Evolutionary conservation across 2,113 vertebrate species (phyloP).

Genomic region (Bostrychus sinensis): DNA sequence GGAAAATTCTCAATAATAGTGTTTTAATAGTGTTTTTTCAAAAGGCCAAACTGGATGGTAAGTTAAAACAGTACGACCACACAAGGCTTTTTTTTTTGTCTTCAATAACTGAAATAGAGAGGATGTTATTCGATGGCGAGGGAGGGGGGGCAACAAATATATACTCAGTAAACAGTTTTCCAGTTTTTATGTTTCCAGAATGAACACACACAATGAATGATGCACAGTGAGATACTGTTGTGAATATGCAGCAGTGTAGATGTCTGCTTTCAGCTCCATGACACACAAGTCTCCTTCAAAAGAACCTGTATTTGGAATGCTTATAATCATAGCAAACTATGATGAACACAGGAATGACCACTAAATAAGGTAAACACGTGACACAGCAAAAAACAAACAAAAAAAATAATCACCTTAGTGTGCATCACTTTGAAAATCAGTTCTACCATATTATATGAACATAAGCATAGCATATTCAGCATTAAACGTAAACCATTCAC

Average conservation of each 20-base stretch:
- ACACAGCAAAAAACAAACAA: constrained; percentile 60
- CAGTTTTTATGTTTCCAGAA: constrained; percentile 67
- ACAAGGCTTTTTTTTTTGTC: constrained; percentile 63
- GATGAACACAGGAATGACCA: constrained; percentile 64
- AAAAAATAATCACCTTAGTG: constrained; percentile 29
- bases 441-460: constrained; percentile 25
- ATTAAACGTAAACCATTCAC: constrained; percentile 43
- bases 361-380: constrained; percentile 52
- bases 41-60: constrained; percentile 67
- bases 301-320: constrained; percentile 51
- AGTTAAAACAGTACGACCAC: constrained; percentile 72
- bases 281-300: constrained; percentile 25
- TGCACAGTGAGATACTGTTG: constrained; percentile 35
- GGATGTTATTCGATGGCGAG: constrained; percentile 43
- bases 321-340: constrained; percentile 35
- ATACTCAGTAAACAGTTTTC: constrained; percentile 63
- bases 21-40: constrained; percentile 55
- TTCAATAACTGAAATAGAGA: constrained; percentile 62
- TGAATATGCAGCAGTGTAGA: constrained; percentile 19
- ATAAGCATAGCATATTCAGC: constrained; percentile 59
- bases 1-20: constrained; percentile 55
- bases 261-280: constrained; percentile 8
- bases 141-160: constrained; percentile 42
- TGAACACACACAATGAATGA: constrained; percentile 51
- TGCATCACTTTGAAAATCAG: constrained; percentile 50